Base-by-base conservation (phyloP, 2,888 invertebrate genomes). In the Sphaerophoria rueppellii region DNA sequence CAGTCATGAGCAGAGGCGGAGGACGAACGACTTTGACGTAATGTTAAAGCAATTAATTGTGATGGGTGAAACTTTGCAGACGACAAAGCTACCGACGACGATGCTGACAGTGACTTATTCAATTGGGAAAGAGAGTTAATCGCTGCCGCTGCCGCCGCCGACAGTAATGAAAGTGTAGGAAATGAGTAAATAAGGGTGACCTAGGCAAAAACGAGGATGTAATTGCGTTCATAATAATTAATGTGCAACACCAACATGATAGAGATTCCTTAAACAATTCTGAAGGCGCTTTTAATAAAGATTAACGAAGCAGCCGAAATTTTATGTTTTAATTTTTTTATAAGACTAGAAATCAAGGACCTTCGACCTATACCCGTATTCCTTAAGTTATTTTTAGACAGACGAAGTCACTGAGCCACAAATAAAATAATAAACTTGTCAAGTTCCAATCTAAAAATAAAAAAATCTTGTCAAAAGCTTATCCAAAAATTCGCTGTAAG, bases 1-100 rank as follows among this genome's bases (percentile, higher is more conserved):
- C 1, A 24, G 24, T 24, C 24, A 24, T 24, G 24, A 24, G 37
- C n/a, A 37, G 7, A 16, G 32, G 35, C 63, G 43, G 11, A 43
- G 43, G 11, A 43, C 9, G 43, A 11, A 48, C 7, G 24, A 65
- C 48, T 58, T 71, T 75, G 79, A 75, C 55, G 75, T 52, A 16
- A 60, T 61, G 67, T 67, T 74, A 60, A 60, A 75, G 55, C 74
- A 83, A 83, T 83, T 83, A 83, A 83, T 83, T 83, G 75, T 83
- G 79, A 83, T 74, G 67, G 79, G 71, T 83, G 67, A 70, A 83
- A 83, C 74, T 79, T 83, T 79, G 2, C 82, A 83, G 82, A 82
- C 82, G 78, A 65, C 16, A 35, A 3, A 11, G 35, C 9, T 11
- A 43, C 12, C 43, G n/a, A 12, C 52, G n/a, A 37, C 50, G 34